Conservation (phyloP, 2,113 vertebrate genomes). For the Notothenia rossii region DNA sequence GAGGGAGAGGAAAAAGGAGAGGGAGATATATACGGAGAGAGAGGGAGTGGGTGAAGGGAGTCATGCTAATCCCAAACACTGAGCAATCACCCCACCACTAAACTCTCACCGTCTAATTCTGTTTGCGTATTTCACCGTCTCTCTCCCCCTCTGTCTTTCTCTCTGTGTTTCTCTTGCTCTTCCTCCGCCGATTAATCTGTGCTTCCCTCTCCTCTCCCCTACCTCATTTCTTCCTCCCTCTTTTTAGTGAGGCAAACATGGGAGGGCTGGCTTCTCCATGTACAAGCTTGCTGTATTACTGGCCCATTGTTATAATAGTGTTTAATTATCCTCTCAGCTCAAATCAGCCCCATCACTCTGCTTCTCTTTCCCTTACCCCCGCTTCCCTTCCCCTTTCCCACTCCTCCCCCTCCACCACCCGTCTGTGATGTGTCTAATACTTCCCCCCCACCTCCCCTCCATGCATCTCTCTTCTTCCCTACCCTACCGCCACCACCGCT, state of each 20-base stretch:
- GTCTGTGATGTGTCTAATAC: conserved; percentile 72
- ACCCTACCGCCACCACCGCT: conserved; percentile 49
- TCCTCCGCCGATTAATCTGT: conserved; percentile 75
- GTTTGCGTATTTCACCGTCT: conserved; percentile 74
- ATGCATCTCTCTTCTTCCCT: conserved; percentile 48
- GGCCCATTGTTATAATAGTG: conserved; percentile 82
- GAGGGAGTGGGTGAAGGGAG: conserved; percentile 48
- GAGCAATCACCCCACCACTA: conserved; percentile 75
- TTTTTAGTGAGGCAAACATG: conserved; percentile 69
- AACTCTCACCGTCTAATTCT: conserved; percentile 79
- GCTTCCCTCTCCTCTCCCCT: conserved; percentile 50
- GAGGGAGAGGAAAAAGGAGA: conserved; percentile 61
- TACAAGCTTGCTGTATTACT: conserved; percentile 76
- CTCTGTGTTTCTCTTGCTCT: conserved; percentile 60
- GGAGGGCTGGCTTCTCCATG: conserved; percentile 72
- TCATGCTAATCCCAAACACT: conserved; percentile 82
- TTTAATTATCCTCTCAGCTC: conserved; percentile 82
- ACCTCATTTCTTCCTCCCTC: conserved; percentile 60
- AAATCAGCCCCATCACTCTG: conserved; percentile 82
- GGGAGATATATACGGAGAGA: conserved; percentile 38
- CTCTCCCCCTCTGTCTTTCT: conserved; percentile 55
- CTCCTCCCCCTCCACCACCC: conserved; percentile 34
- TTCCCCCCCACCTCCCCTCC: conserved; percentile 16
- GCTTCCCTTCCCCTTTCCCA: conserved; percentile 16
- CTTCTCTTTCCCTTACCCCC: conserved; percentile 48